These are phyloP conservation scores for Cottoperca gobio DNA, from an alignment of 2,797 vertebrate species.

Conservation along the genomic window DNA sequence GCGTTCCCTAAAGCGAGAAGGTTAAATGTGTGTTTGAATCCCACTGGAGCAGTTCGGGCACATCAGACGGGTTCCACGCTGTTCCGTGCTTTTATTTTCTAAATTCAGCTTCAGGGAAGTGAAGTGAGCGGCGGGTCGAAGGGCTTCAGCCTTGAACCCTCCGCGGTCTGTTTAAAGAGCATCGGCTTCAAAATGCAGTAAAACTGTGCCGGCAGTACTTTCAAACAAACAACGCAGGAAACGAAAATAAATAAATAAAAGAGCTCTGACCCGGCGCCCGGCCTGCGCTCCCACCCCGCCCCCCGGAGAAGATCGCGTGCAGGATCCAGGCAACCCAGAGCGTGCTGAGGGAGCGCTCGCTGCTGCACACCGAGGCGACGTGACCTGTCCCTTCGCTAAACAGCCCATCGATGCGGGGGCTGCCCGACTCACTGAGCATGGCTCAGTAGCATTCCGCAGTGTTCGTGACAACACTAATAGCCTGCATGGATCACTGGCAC, in stretches of 20 bases:
- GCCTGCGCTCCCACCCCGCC: constrained; percentile 77
- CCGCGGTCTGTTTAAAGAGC: constrained; percentile 9
- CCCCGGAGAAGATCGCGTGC: constrained; percentile 80
- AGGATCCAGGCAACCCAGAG: constrained; percentile 64
- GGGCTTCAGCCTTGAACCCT: constrained; percentile 54
- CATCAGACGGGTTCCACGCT: no score
- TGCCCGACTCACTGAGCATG: constrained; percentile 76
- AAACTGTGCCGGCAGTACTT: constrained; percentile 66
- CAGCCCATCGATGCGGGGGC: no score
- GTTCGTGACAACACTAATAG: constrained; percentile 86
- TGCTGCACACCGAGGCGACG: constrained; percentile 63
- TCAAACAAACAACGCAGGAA: constrained; percentile 67
- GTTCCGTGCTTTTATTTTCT: neutral
- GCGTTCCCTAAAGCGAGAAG: neutral
- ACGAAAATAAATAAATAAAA: constrained; percentile 7
- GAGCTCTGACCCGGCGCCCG: constrained; percentile 39
- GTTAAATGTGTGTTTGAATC: constrained; percentile 11
- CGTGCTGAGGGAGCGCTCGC: no score
- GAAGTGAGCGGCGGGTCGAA: neutral
- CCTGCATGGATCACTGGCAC: constrained; percentile 83
- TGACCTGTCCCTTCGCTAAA: constrained; percentile 72
- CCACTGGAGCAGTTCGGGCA: no score
- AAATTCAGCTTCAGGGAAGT: neutral
- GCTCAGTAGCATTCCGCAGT: constrained; percentile 72
- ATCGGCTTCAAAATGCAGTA: constrained; percentile 28